Conservation (phyloP, 2,113 vertebrate species). For the Labeo catla region DNA sequence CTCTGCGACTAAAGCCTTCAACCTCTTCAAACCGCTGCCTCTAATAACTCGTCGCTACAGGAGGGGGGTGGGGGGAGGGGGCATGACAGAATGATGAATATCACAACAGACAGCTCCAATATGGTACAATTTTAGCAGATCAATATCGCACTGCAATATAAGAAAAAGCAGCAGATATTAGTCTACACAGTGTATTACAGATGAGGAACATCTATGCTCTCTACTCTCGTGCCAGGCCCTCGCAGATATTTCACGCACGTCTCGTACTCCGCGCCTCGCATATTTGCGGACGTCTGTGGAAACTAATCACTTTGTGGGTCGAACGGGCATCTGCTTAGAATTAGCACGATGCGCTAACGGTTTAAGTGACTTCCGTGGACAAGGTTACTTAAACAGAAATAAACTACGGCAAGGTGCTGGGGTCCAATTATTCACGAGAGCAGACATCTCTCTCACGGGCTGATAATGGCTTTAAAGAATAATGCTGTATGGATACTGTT, state of each 20-base stretch:
- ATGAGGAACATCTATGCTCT: conserved; percentile 96
- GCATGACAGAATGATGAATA: conserved; percentile 99
- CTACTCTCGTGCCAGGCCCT: conserved; percentile 91
- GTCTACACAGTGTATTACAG: conserved; percentile 99
- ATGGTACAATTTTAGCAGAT: conserved; percentile 99
- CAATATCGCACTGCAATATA: conserved; percentile 99
- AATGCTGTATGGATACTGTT: conserved; percentile 20
- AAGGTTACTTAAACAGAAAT: conserved; percentile 70
- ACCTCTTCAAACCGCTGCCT: conserved; percentile 90
- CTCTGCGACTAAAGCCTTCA: conserved; percentile 93
- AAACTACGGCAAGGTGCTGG: conserved; percentile 70
- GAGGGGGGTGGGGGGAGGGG: conserved; percentile 52
- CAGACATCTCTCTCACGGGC: conserved; percentile 70
- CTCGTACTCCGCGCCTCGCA: not conserved
- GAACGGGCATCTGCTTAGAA: conserved; percentile 84
- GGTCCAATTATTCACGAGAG: conserved; percentile 68
- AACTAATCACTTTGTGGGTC: conserved; percentile 83
- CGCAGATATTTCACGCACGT: conserved; percentile 82
- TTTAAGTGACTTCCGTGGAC: conserved; percentile 65
- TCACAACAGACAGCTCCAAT: conserved; percentile 99
- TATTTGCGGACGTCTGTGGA: conserved; percentile 81
- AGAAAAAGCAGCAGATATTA: conserved; percentile 99
- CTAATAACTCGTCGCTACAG: conserved; percentile 94
- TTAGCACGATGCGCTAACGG: conserved; percentile 73
- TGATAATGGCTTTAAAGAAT: conserved; percentile 57